These are phyloP conservation scores for Galendromus occidentalis DNA, from an alignment of 1,140 invertebrate species.

Conservation along the genomic window DNA sequence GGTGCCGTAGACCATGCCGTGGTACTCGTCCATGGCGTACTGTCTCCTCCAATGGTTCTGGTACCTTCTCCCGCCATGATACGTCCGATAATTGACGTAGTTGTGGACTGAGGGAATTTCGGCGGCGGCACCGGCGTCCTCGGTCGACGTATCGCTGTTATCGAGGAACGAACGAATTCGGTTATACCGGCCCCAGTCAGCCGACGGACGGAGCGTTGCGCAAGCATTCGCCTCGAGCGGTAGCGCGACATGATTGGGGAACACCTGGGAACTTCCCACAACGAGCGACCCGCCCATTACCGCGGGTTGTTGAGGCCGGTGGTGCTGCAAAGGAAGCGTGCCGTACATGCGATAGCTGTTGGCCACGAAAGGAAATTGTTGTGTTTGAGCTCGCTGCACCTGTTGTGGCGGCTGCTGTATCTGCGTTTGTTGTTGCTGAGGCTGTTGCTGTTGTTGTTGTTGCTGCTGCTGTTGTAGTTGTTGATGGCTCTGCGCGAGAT, in stretches of 20 bases:
- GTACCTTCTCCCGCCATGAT: background rate
- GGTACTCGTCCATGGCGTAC: slow-evolving; percentile 10
- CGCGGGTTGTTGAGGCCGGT: background rate
- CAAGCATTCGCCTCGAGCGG: background rate
- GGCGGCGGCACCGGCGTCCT: background rate
- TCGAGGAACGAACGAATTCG: slow-evolving; percentile 5
- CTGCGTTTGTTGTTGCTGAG: background rate
- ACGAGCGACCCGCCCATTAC: too few species aligned
- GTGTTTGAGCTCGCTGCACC: background rate
- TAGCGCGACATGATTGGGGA: background rate
- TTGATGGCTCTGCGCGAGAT: background rate
- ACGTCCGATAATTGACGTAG: slow-evolving; percentile 8
- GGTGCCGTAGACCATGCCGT: slow-evolving; percentile 4
- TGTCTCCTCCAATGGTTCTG: slow-evolving; percentile 1
- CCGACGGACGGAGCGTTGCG: background rate
- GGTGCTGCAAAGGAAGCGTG: slow-evolving; percentile 1
- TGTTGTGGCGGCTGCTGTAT: background rate
- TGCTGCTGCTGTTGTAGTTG: background rate
- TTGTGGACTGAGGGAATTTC: background rate
- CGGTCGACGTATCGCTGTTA: background rate
- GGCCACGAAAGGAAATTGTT: background rate
- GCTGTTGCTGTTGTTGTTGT: background rate
- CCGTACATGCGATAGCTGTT: background rate
- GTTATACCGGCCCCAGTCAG: slow-evolving; percentile 7
- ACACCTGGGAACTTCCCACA: background rate